phyloP scores from a whole-genome alignment of 2,888 invertebrate genomes.

The Sicus ferrugineus region DNA sequence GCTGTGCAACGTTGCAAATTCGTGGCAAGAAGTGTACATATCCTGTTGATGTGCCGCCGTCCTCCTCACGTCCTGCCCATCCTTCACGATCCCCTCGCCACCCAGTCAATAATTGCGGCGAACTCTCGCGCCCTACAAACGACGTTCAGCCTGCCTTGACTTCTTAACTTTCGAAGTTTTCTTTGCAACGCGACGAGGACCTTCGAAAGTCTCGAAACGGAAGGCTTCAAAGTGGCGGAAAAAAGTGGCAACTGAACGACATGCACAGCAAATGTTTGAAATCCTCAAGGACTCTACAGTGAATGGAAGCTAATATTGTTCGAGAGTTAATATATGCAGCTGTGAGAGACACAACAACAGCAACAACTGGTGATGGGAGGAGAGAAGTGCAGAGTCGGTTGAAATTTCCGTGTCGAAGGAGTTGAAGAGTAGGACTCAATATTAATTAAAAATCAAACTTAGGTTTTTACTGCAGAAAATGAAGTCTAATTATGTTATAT shows the following conservation, averaged over 20 bases:
- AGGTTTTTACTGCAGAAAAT: no score
- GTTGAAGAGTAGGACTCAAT: no score
- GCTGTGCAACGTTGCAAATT: not conserved
- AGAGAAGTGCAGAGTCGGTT: no score
- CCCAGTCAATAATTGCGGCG: no score
- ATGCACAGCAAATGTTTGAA: slow-evolving; percentile 47
- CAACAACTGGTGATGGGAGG: no score
- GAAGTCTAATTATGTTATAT: no score
- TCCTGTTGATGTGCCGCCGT: not conserved
- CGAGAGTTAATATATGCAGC: slow-evolving; percentile 51
- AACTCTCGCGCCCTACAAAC: no score
- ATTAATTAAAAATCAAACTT: no score
- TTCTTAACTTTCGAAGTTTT: not conserved
- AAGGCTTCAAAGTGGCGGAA: slow-evolving; percentile 4
- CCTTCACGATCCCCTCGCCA: not conserved
- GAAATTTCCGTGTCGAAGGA: no score
- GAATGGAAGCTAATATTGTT: slow-evolving; percentile 53
- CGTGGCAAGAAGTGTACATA: slow-evolving; percentile 15
- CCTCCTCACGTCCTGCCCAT: not conserved
- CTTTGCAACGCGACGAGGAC: slow-evolving; percentile 18
- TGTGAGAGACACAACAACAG: slow-evolving; percentile 7
- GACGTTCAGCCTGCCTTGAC: not conserved
- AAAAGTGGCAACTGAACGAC: slow-evolving; percentile 23
- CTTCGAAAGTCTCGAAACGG: slow-evolving; percentile 14
- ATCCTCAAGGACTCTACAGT: slow-evolving; percentile 40